Base-by-base conservation (phyloP, 1,140 invertebrate genomes). In the Palaemon carinicauda region DNA sequence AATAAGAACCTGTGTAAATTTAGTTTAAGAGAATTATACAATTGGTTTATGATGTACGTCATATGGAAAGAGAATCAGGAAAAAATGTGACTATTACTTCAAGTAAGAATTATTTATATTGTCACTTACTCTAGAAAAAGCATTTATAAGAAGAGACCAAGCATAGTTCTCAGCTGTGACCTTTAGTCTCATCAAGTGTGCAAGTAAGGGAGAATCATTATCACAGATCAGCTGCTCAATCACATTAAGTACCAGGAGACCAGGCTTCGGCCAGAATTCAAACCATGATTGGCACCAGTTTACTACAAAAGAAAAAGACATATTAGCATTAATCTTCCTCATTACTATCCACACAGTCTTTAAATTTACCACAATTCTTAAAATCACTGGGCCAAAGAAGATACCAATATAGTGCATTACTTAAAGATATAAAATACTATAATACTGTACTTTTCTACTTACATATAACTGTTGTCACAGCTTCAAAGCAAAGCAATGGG, bases 281-380 rank as follows among this genome's bases (percentile, higher is more conserved):
- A 97, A 97, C 96, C 96, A 97, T 85, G 96, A 93, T 89, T 96
- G 95, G 90, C 96, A 96, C 92, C 95, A 96, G 91, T 97, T 97
- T 3, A 95, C 92, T 93, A 92, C 88, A 92, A 92, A 85, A 81
- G 89, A 80, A 89, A 88, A 74, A 17, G 73, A 80, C 41, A 52
- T 73, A 27, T 51, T n/a, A n/a, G n/a, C n/a, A n/a, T n/a, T n/a
- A 24, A 19, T n/a, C 21, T 27, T n/a, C 1, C 41, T 9, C 0
- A 41, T 41, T 41, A 41, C 41, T 9, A 41, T 0, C 0, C 7
- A 41, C 7, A n/a, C n/a, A 41, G 7, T 41, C 41, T 4, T 5
- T 41, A 12, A 1, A 41, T 3, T 41, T 41, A 12, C 41, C 41
- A 41, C 12, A 41, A 21, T 14, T 7, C 14, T 24, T 21, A 69